A percentile compares a stretch with the other conserved stretches of the same genome.
Evolutionary conservation across 2,113 vertebrate species (phyloP).

Genomic region (Passer domesticus): DNA sequence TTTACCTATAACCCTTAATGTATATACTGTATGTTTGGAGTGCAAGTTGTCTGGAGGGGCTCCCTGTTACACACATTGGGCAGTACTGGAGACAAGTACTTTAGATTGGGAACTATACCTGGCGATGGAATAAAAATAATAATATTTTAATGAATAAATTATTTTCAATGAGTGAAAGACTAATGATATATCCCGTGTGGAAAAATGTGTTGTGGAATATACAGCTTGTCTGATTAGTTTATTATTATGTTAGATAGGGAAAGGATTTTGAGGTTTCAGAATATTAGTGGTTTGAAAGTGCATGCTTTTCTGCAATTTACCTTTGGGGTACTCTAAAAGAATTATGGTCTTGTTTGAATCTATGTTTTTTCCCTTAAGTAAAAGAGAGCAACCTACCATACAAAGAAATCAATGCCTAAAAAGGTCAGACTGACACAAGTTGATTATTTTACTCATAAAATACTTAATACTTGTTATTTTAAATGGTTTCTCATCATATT

Average conservation of each 20-base stretch:
- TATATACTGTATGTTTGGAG: fast-evolving
- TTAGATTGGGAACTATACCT: background rate
- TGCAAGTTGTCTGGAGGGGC: background rate
- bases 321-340: background rate
- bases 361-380: background rate
- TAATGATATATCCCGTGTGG: background rate
- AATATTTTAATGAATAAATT: background rate
- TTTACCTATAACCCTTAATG: background rate
- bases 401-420: background rate
- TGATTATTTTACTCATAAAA: background rate
- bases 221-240: background rate
- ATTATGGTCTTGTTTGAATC: background rate
- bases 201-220: background rate
- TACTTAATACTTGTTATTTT: background rate
- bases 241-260: background rate
- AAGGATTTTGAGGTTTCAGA: background rate
- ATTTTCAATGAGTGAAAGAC: background rate
- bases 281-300: background rate
- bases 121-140: background rate
- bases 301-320: fast-evolving
- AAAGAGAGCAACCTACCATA: background rate
- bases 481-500: background rate
- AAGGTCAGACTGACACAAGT: background rate
- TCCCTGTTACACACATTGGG: background rate
- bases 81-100: background rate